phyloP scores from a whole-genome alignment of 92 coral and sea anemone species.

The Galaxea fascicularis region DNA sequence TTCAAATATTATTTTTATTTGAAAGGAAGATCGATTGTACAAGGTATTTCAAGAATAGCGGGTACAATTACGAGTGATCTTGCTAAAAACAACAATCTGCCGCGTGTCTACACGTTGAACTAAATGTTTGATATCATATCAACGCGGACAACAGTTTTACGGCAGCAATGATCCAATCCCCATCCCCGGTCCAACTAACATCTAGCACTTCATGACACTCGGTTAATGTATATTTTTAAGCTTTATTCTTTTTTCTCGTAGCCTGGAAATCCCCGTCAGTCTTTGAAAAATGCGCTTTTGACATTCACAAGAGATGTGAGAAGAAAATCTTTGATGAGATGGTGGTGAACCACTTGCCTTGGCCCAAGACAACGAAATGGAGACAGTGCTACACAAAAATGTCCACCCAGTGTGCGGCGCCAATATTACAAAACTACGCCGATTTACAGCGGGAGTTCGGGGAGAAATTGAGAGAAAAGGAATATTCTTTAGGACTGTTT shows the following conservation, averaged over 20 bases:
- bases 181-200: too few relatives aligned
- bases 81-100: too few relatives aligned
- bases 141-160: too few relatives aligned
- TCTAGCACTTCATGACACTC: background rate
- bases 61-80: too few relatives aligned
- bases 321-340: constrained; percentile 35
- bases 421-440: constrained; percentile 24
- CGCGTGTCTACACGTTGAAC: too few relatives aligned
- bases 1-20: too few relatives aligned
- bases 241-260: too few relatives aligned
- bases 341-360: constrained; percentile 27
- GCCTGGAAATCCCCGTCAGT: background rate
- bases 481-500: constrained; percentile 27
- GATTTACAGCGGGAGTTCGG: constrained; percentile 21
- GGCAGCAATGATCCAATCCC: too few relatives aligned
- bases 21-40: too few relatives aligned
- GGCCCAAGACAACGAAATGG: constrained; percentile 50
- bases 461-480: constrained; percentile 22
- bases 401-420: background rate
- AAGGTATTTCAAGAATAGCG: too few relatives aligned
- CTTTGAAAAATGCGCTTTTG: constrained; percentile 22
- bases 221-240: background rate
- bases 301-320: constrained; percentile 41
- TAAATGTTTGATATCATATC: too few relatives aligned
- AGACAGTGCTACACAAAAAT: constrained; percentile 13